phyloP scores from a whole-genome alignment of 2,113 vertebrate genomes.

The Anhinga anhinga region DNA sequence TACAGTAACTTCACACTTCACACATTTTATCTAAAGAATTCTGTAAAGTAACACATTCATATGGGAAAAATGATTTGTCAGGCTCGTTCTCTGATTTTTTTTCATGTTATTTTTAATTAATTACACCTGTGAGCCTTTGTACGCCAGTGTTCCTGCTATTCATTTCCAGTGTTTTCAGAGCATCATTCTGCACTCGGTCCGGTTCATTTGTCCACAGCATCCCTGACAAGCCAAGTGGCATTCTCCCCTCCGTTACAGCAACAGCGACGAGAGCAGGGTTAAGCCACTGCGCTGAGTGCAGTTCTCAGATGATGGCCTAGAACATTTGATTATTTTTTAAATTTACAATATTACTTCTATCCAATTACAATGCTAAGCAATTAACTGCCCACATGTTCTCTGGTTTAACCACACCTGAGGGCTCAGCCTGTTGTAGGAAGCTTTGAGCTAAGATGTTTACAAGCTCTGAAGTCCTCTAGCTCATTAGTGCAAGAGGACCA shows the following conservation, averaged over 20 bases:
- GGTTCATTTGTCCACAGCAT: rapidly evolving
- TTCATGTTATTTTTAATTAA: background rate
- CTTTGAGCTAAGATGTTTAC: background rate
- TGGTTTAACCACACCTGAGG: background rate
- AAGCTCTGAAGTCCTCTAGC: background rate
- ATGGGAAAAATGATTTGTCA: background rate
- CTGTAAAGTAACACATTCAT: background rate
- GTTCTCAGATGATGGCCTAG: background rate
- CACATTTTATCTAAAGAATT: background rate
- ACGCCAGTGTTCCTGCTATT: background rate
- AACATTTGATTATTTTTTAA: background rate
- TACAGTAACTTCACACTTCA: background rate
- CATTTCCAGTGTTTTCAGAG: background rate
- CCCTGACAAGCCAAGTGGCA: background rate
- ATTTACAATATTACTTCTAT: background rate
- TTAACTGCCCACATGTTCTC: background rate
- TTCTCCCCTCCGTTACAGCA: background rate
- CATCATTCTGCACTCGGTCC: background rate
- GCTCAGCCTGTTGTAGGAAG: background rate
- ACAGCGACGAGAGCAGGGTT: background rate
- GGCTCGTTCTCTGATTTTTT: background rate
- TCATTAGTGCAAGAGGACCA: background rate
- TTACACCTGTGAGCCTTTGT: background rate
- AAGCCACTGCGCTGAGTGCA: rapidly evolving
- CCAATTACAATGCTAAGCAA: background rate